Conservation (phyloP, 2,888 invertebrate species). For the Xanthia icteritia region DNA sequence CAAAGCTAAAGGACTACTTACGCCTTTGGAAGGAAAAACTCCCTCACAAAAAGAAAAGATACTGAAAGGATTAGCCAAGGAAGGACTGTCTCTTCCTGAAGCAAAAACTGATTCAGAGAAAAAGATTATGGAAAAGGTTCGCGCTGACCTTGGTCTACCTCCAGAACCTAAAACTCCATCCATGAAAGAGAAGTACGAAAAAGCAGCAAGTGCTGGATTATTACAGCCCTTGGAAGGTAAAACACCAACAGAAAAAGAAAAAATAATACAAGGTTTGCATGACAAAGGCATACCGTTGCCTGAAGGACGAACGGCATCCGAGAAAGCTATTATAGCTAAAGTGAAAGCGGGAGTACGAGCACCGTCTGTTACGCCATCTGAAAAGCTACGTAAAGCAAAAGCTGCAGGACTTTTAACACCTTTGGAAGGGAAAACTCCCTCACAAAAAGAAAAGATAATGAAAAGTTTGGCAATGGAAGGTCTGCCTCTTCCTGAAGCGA, state of each 20-base stretch:
- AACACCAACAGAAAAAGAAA: too few relatives aligned
- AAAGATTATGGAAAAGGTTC: not conserved
- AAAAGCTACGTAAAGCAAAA: too few relatives aligned
- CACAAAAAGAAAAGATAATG: conserved; percentile 34
- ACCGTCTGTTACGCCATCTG: too few relatives aligned
- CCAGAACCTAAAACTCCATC: conserved; percentile 25
- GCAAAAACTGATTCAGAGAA: not conserved
- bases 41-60: conserved; percentile 53
- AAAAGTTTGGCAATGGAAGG: conserved; percentile 51
- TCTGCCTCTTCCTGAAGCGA: conserved; percentile 1
- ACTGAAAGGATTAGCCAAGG: conserved; percentile 57
- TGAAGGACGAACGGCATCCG: too few relatives aligned
- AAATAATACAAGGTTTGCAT: too few relatives aligned
- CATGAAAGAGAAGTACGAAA: conserved; percentile 59
- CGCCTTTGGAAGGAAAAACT: not conserved
- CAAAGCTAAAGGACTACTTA: not conserved
- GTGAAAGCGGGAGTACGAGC: too few relatives aligned
- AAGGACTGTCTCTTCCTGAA: conserved; percentile 55
- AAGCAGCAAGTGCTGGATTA: conserved; percentile 21
- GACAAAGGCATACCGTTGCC: too few relatives aligned
- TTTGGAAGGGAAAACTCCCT: too few relatives aligned
- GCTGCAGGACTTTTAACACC: too few relatives aligned
- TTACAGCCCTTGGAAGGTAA: conserved; percentile 17
- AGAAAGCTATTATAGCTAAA: too few relatives aligned
- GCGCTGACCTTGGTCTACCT: not conserved